Percentiles rank a stretch among this genome's conserved stretches.
These are phyloP conservation scores for Tipula lateralis DNA, from an alignment of 2,888 invertebrate species.

Conservation along the genomic window DNA sequence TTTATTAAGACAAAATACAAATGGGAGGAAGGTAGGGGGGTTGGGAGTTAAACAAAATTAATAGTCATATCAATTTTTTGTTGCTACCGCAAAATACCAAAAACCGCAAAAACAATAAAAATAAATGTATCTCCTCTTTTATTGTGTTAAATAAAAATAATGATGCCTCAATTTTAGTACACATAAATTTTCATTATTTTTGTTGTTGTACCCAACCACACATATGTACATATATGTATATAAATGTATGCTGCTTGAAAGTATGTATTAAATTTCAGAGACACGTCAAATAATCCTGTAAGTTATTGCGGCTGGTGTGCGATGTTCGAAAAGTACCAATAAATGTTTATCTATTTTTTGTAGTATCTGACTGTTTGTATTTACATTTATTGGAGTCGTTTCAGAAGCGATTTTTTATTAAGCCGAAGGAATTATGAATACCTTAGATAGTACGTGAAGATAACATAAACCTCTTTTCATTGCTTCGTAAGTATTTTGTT, in stretches of 20 bases:
- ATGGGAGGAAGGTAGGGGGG: no score
- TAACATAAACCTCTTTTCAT: no score
- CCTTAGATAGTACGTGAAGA: neutral
- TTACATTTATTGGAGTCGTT: neutral
- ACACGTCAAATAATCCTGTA: neutral
- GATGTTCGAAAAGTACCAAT: neutral
- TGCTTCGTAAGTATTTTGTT: no score
- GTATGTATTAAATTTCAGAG: neutral
- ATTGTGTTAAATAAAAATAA: constrained; percentile 24
- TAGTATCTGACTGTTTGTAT: neutral
- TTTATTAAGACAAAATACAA: neutral
- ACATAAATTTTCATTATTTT: neutral
- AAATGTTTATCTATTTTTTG: neutral
- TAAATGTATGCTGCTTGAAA: neutral
- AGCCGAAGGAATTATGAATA: neutral
- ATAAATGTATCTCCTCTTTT: constrained; percentile 1
- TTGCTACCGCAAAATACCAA: neutral
- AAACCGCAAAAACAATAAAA: neutral
- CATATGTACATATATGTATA: neutral
- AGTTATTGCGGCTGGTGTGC: neutral
- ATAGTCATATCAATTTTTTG: neutral
- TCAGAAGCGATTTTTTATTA: neutral
- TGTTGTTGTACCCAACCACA: neutral
- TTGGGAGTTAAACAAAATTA: neutral
- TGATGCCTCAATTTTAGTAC: neutral